Evolutionary conservation across 2,113 vertebrate species (phyloP), one percentile per base, ranked within the genome.

Genomic region (Elephantulus edwardii): DNA sequence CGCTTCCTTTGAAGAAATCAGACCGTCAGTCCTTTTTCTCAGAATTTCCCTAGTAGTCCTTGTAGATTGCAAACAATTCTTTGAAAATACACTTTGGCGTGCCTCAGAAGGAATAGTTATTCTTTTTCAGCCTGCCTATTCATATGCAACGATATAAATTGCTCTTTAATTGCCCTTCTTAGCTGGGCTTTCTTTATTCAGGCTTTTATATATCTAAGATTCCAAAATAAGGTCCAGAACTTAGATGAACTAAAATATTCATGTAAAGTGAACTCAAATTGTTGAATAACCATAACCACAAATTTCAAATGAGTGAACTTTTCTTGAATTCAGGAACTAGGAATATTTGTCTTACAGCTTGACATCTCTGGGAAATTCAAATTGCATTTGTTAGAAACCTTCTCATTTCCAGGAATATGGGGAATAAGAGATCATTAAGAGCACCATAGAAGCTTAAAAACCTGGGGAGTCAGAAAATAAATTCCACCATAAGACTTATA

Each of bases 351-450:
- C 68, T 44, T 4, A 80, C 33, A 46, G 56, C 19, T 84, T 79
- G 13, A 14, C 5, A 78, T 9, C 20, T 68, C 38, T 80, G 35
- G 14, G 91, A 72, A 91, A 44, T 60, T 81, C 62, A 78, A 74
- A 86, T 62, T 83, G 33, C 40, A 0, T 84, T 88, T 84, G 24
- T 86, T 86, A 89, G 90, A 94, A 92, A 82, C 16, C 14, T 85
- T 38, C 85, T 89, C 8, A 54, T 88, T 90, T 84, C 58, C 22
- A 83, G 22, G 46, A 77, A 93, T 54, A 79, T 64, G 20, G 80
- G 48, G 44, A 86, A 76, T 28, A 66, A 6, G 42, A 71, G 84
- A 85, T 56, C 84, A 62, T 58, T 78, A 83, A 91, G n/a, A 82
- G 48, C 1, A 82, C 19, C 24, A 22, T 48, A 8, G 46, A 90